A percentile compares a stretch with the other conserved stretches of the same genome.
phyloP scores from a whole-genome alignment of 1,140 invertebrate species.

The Musca vetustissima region DNA sequence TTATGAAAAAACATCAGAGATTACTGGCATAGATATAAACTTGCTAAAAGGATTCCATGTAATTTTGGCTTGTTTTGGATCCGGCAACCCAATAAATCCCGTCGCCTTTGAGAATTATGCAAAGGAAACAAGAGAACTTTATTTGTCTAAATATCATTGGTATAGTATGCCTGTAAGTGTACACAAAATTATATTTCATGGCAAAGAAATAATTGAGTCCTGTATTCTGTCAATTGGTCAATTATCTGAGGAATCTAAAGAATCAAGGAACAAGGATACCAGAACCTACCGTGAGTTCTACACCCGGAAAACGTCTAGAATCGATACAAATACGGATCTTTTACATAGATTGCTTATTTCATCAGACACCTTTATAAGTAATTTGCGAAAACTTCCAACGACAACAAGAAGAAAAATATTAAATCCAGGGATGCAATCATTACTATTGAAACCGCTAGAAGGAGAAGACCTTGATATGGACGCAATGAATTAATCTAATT shows the following conservation, averaged over 20 bases:
- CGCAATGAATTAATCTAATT: too few relatives aligned
- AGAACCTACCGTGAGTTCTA: slow-evolving; percentile 35
- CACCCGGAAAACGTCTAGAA: slow-evolving; percentile 38
- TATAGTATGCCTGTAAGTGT: slow-evolving; percentile 36
- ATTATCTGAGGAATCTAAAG: slow-evolving; percentile 48
- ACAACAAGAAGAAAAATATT: too few relatives aligned
- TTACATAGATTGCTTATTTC: slow-evolving; percentile 36
- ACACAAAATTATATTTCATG: too few relatives aligned
- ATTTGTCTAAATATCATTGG: slow-evolving; percentile 31
- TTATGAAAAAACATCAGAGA: slow-evolving; percentile 1
- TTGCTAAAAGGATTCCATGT: slow-evolving; percentile 13
- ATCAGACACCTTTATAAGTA: too few relatives aligned
- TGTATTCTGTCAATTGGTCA: slow-evolving; percentile 44
- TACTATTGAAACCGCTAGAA: too few relatives aligned
- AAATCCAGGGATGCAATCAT: too few relatives aligned
- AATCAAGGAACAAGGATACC: slow-evolving; percentile 46
- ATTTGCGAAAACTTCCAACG: too few relatives aligned
- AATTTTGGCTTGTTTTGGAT: slow-evolving; percentile 14
- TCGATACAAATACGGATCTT: slow-evolving; percentile 41
- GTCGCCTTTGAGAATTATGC: background rate
- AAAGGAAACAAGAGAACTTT: slow-evolving; percentile 14
- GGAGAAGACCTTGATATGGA: too few relatives aligned
- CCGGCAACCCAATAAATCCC: background rate
- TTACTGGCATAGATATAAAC: background rate
- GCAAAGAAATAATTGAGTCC: slow-evolving; percentile 17